These are phyloP conservation scores for Indri indri DNA, from an alignment of 2,113 vertebrate genomes.

Conservation along the genomic window DNA sequence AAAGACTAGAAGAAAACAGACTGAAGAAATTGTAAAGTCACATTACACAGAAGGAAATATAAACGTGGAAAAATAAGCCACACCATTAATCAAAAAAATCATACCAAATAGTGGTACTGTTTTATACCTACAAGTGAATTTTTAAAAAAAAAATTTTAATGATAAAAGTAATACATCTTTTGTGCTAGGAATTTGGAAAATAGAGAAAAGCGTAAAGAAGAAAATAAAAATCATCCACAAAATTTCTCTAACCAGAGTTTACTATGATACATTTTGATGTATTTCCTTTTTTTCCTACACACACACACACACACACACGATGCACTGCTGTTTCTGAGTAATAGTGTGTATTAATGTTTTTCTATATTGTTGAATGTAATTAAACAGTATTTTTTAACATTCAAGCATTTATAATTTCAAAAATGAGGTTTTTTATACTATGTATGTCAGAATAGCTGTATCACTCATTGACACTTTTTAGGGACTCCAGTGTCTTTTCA, in stretches of 20 bases:
- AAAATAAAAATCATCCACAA: background rate
- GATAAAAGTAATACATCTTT: background rate
- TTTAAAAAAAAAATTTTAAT: background rate
- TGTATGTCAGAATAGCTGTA: background rate
- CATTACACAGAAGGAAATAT: background rate
- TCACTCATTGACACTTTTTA: background rate
- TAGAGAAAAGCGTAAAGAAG: background rate
- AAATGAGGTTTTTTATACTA: background rate
- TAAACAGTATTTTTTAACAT: background rate
- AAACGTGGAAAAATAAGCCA: background rate
- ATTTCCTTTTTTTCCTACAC: background rate
- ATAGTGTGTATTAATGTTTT: background rate
- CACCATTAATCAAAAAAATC: background rate
- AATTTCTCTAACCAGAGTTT: background rate
- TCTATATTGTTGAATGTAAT: background rate
- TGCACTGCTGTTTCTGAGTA: background rate
- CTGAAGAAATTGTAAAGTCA: constrained; percentile 11
- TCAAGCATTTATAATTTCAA: background rate
- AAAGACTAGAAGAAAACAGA: background rate
- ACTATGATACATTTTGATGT: background rate
- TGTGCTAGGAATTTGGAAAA: background rate
- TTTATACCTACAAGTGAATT: background rate
- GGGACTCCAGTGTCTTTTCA: too few species aligned
- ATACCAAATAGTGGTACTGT: background rate
- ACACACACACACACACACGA: background rate